phyloP scores from a whole-genome alignment of 2,888 invertebrate species.

The Temnothorax rugatulus region DNA sequence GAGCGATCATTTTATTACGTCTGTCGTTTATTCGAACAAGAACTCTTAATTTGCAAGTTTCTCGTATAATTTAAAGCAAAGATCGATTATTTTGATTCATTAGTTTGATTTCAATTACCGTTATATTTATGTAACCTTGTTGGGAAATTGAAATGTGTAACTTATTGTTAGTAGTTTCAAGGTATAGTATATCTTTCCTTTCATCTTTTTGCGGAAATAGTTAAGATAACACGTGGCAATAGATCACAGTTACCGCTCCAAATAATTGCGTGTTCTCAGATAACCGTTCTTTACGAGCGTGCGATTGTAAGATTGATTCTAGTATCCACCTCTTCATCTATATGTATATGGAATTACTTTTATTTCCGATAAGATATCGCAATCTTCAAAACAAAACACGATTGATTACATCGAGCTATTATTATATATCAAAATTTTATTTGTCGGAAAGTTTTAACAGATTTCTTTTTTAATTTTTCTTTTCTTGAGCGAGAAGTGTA shows the following conservation, averaged over 20 bases:
- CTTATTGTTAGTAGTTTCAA: neutral
- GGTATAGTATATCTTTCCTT: neutral
- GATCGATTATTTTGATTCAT: conserved; percentile 15
- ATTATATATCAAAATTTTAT: neutral
- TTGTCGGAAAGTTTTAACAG: neutral
- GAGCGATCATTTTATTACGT: neutral
- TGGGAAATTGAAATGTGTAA: neutral
- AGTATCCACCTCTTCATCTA: neutral
- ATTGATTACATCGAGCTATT: neutral
- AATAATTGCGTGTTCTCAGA: conserved; percentile 19
- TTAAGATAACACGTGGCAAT: neutral
- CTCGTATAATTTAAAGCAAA: neutral
- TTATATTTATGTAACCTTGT: neutral
- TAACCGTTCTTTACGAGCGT: conserved; percentile 11
- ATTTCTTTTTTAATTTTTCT: neutral
- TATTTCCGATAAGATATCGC: conserved; percentile 32
- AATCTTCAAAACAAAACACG: conserved; percentile 30
- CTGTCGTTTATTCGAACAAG: neutral
- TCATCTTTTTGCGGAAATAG: conserved; percentile 1
- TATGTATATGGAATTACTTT: conserved; percentile 11
- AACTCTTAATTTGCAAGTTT: neutral
- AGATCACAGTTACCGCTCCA: conserved; percentile 9
- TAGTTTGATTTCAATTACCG: neutral
- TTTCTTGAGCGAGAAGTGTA: neutral
- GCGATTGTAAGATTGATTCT: conserved; percentile 17